Base-by-base conservation (phyloP, 1,140 invertebrate genomes). In the Ceratina australensis region DNA sequence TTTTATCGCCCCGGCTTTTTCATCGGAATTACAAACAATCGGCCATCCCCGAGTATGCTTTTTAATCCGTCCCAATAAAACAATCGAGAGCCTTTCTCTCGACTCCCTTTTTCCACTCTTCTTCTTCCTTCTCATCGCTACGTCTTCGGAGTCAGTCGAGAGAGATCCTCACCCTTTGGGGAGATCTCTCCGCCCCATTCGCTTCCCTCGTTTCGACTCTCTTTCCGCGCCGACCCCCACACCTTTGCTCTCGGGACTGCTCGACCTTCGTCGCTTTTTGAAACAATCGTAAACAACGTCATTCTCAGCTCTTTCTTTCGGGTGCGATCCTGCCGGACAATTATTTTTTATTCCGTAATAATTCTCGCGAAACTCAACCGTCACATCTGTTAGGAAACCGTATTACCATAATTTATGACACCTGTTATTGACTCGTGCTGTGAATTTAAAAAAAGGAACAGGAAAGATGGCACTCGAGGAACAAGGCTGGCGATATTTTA, bases 241-340 rank as follows among this genome's bases (percentile, higher is more conserved):
- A 22, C 54, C 57, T 56, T 80, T 22, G 24, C 47, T 47, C 67
- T 47, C 57, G n/a, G 18, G 66, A 54, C 79, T 79, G 72, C 81
- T 79, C 75, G 68, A 73, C 65, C 72, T 82, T 75, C 78, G 67
- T 50, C 60, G 50, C 76, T 87, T 89, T 88, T 87, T 83, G 82
- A 88, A 88, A 89, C 88, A 88, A 89, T 88, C 82, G 86, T 89
- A 90, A 89, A 88, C 87, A 89, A 89, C 84, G 86, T 87, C 86
- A 87, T 87, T 86, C 73, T 71, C 82, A 89, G 85, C 54, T 79
- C 75, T 87, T 88, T 88, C 82, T 88, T 89, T 81, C 60, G 47
- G 68, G 72, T 74, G 56, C 78, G 72, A 87, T 88, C 82, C 86
- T 85, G 75, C 68, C 20, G 72, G 72, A 69, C 77, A 54, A 76